phyloP scores from a whole-genome alignment of 2,888 invertebrate genomes.

The Ormyrus pomaceus region DNA sequence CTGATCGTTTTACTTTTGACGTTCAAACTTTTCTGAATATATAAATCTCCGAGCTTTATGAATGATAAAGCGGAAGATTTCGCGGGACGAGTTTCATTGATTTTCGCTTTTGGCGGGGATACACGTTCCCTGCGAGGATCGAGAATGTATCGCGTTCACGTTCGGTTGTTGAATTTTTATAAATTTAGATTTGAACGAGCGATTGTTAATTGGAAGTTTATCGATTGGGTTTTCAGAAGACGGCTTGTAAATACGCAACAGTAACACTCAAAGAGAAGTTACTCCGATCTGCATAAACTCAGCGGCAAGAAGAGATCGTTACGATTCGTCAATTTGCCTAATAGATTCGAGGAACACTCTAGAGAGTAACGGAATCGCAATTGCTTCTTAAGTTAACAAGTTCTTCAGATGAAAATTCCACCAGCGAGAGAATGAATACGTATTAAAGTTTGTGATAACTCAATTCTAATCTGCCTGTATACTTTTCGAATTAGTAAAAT shows the following conservation, averaged over 20 bases:
- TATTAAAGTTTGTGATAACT: conserved; percentile 27
- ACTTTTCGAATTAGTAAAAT: conserved; percentile 29
- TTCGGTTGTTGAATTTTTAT: too few species aligned
- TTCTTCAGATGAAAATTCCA: conserved; percentile 26
- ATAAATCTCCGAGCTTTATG: neutral
- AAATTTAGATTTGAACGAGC: conserved; percentile 9
- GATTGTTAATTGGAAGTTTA: neutral
- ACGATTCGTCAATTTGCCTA: conserved; percentile 48
- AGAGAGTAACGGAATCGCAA: conserved; percentile 36
- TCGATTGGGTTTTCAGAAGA: conserved; percentile 5
- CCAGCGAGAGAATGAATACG: neutral
- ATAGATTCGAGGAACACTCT: conserved; percentile 45
- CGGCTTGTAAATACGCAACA: conserved; percentile 29
- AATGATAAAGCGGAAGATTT: neutral
- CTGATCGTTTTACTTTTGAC: neutral
- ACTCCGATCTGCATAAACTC: conserved; percentile 43
- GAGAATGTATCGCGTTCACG: too few species aligned
- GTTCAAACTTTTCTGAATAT: too few species aligned
- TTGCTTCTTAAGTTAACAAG: conserved; percentile 49
- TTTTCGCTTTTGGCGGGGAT: too few species aligned
- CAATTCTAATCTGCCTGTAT: conserved; percentile 8
- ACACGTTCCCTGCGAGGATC: too few species aligned
- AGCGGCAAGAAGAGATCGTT: conserved; percentile 41
- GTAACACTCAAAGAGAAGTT: conserved; percentile 34
- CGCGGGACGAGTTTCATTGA: too few species aligned